Evolutionary conservation across 2,888 invertebrate genomes (phyloP).

Genomic region (Eurois occulta): DNA sequence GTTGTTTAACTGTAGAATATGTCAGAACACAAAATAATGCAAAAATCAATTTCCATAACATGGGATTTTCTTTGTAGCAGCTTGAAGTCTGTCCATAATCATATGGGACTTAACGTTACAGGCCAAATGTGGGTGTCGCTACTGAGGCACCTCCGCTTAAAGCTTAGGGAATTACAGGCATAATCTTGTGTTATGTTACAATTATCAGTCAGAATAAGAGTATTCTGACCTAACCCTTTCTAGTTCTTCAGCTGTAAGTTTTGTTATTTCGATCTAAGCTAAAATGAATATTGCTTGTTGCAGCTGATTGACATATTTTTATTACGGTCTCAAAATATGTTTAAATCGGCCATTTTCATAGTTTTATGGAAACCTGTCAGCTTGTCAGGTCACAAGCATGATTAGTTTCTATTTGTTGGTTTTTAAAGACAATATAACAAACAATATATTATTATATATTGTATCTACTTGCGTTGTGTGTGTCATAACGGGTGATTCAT

Average conservation of each 20-base stretch:
- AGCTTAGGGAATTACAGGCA: not conserved
- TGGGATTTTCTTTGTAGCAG: not conserved
- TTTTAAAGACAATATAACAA: too few relatives aligned
- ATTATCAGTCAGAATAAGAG: not conserved
- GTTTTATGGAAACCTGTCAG: not conserved
- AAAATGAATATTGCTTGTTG: not conserved
- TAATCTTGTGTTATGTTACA: not conserved
- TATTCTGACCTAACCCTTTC: not conserved
- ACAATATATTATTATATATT: too few relatives aligned
- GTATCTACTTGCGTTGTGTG: not conserved
- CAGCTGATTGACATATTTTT: conserved; percentile 24
- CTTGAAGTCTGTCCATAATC: not conserved
- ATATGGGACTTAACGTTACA: not conserved
- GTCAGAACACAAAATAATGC: not conserved
- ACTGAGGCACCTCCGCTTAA: not conserved
- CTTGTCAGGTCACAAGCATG: conserved; percentile 2
- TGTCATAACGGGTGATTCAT: not conserved
- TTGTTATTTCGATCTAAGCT: not conserved
- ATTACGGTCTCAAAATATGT: conserved; percentile 2
- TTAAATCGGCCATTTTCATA: conserved; percentile 3
- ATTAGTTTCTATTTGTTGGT: not conserved
- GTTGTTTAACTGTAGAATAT: conserved; percentile 49
- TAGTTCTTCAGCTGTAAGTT: not conserved
- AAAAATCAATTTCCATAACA: not conserved
- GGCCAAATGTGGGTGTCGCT: not conserved